A percentile compares a stretch with the other conserved stretches of the same genome.
These are phyloP conservation scores for Cephus spinipes DNA, from an alignment of 2,888 invertebrate genomes.

Conservation along the genomic window DNA sequence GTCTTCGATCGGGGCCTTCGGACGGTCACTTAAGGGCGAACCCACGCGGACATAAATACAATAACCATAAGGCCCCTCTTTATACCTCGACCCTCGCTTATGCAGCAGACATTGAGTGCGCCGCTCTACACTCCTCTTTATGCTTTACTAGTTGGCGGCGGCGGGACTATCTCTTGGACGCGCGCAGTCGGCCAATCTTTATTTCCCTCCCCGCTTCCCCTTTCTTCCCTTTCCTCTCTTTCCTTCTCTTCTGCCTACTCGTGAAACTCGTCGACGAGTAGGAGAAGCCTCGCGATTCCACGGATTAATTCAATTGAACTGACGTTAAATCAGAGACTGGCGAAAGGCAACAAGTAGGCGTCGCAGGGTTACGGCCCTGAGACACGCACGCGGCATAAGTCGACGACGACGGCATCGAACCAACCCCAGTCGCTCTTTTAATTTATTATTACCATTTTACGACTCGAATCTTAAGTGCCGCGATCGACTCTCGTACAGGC, in stretches of 20 bases:
- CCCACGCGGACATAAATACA: conserved; percentile 53
- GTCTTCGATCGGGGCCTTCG: too few species aligned
- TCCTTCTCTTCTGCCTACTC: too few species aligned
- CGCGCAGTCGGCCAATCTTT: conserved; percentile 3
- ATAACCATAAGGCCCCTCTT: conserved; percentile 62
- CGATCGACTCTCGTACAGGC: conserved; percentile 15
- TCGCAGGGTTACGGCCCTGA: conserved; percentile 60
- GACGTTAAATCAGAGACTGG: conserved; percentile 62
- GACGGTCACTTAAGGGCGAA: conserved; percentile 50
- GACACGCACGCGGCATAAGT: conserved; percentile 62
- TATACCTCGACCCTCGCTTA: conserved; percentile 16
- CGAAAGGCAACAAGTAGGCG: conserved; percentile 64
- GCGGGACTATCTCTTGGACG: conserved; percentile 9
- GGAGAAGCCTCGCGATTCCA: too few species aligned
- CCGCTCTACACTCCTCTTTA: conserved; percentile 10
- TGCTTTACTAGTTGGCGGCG: conserved; percentile 8
- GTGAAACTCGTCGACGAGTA: too few species aligned
- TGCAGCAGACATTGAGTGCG: conserved; percentile 12
- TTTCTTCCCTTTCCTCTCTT: too few species aligned
- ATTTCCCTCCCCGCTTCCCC: background rate
- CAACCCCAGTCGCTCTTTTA: conserved; percentile 28
- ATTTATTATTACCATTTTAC: conserved; percentile 36
- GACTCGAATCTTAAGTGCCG: conserved; percentile 12
- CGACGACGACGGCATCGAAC: conserved; percentile 26
- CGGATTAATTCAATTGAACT: conserved; percentile 55